Conservation (phyloP, 1,140 invertebrate species). For the Pogonomyrmex californicus region DNA sequence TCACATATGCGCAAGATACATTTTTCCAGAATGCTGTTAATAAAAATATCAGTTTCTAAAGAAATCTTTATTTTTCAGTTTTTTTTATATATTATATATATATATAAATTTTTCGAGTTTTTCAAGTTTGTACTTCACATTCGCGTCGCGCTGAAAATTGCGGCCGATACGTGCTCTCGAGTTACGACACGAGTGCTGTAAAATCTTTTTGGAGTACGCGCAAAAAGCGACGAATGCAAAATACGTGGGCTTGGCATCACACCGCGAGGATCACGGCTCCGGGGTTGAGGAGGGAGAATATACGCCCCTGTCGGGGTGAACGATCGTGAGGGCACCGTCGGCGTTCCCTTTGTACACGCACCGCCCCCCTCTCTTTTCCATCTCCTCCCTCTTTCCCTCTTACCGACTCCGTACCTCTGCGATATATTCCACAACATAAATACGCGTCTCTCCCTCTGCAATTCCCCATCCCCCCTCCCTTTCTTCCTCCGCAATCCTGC, state of each 20-base stretch:
- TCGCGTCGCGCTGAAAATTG: constrained; percentile 26
- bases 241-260: constrained; percentile 72
- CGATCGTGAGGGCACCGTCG: constrained; percentile 77
- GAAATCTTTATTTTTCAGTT: not conserved
- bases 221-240: constrained; percentile 71
- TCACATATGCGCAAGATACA: not conserved
- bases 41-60: not conserved
- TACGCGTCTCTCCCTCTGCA: constrained; percentile 46
- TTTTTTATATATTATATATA: too few relatives aligned
- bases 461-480: not conserved
- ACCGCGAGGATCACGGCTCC: constrained; percentile 38
- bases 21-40: not conserved
- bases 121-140: not conserved
- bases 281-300: constrained; percentile 66
- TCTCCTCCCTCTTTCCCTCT: constrained; percentile 19
- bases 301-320: constrained; percentile 76
- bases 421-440: constrained; percentile 71
- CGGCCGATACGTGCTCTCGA: not conserved
- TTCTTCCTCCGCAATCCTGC: constrained; percentile 10
- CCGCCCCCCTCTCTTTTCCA: constrained; percentile 64
- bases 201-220: constrained; percentile 28
- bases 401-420: constrained; percentile 49
- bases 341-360: constrained; percentile 77
- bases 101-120: not conserved
- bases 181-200: constrained; percentile 2